phyloP scores from a whole-genome alignment of 2,113 vertebrate genomes.

The Cathartes aura region DNA sequence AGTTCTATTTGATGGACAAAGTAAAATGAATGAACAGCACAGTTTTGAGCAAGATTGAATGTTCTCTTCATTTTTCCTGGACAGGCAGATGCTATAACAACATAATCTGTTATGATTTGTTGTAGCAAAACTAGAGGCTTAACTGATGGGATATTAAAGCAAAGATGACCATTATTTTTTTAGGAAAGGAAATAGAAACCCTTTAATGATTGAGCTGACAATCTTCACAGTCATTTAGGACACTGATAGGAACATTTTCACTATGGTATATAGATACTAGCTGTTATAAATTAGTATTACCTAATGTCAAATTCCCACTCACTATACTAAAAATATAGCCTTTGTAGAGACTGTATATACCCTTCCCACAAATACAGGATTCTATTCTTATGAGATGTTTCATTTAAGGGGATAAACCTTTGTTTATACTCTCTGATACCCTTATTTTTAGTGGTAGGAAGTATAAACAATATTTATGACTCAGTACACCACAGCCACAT shows the following conservation, averaged over 20 bases:
- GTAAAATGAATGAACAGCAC: background rate
- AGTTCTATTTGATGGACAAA: background rate
- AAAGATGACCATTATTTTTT: background rate
- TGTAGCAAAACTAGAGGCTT: background rate
- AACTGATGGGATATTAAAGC: background rate
- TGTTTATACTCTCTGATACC: background rate
- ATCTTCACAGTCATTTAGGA: slow-evolving; percentile 18
- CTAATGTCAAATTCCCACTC: background rate
- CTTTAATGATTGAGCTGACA: background rate
- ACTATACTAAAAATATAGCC: background rate
- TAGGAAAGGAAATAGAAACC: background rate
- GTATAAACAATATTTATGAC: background rate
- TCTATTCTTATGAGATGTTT: background rate
- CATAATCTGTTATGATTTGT: background rate
- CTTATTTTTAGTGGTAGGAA: background rate
- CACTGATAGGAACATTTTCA: slow-evolving; percentile 1
- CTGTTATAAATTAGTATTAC: slow-evolving; percentile 12
- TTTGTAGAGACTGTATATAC: background rate
- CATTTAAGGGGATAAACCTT: background rate
- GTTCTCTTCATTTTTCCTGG: background rate
- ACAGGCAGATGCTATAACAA: background rate
- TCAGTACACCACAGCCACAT: accelerated
- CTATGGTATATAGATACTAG: background rate
- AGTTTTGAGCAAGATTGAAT: background rate
- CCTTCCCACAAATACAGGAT: background rate